Conservation (phyloP, 2,888 invertebrate genomes). For the Apotomis turbidana region DNA sequence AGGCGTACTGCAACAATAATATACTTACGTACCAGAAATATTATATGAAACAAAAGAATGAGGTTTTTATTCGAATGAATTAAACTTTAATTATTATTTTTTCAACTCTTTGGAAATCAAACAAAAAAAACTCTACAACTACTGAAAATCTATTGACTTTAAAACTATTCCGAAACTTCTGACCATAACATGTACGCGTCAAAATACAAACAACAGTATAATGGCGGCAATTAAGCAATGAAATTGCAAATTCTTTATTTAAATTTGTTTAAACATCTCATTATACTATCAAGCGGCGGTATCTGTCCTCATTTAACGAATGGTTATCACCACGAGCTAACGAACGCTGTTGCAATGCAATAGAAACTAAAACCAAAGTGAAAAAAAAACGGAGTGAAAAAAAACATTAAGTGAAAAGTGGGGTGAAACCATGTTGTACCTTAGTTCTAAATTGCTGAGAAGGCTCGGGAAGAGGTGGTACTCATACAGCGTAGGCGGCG, state of each 20-base stretch:
- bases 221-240: constrained; percentile 5
- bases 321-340: constrained; percentile 42
- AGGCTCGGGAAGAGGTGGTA: constrained; percentile 59
- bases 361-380: background rate
- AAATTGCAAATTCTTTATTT: constrained; percentile 19
- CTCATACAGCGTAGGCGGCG: constrained; percentile 56
- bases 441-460: constrained; percentile 53
- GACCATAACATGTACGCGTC: background rate
- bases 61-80: no score
- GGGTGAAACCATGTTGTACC: constrained; percentile 60
- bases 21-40: no score
- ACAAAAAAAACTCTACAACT: no score
- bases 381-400: no score
- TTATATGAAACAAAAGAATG: no score
- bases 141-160: no score
- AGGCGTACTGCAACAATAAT: no score
- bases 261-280: constrained; percentile 2
- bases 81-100: no score
- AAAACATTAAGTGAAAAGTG: constrained; percentile 2
- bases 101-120: no score
- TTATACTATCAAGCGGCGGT: constrained; percentile 49
- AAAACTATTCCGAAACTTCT: no score
- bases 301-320: constrained; percentile 51
- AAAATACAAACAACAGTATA: background rate
- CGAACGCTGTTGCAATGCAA: constrained; percentile 32